Conservation (phyloP, 2,797 vertebrate species). For the Eospalax fontanierii region DNA sequence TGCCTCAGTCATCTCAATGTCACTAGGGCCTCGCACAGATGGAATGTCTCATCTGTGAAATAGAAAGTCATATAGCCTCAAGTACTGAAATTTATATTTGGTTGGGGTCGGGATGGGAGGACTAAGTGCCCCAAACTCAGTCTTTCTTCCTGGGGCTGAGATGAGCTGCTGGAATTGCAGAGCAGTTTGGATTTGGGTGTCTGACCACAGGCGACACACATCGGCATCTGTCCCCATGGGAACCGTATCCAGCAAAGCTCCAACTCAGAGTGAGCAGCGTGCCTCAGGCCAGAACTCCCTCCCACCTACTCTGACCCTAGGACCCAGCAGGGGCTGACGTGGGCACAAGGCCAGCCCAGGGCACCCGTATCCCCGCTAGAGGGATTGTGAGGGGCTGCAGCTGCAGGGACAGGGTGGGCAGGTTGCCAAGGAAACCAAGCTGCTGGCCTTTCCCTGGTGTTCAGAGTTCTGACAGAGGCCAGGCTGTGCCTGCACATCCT, state of each 20-base stretch:
- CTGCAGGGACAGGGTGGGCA: conserved; percentile 66
- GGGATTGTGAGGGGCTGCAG: conserved; percentile 39
- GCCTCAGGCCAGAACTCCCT: conserved; percentile 43
- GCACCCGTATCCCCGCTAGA: not conserved
- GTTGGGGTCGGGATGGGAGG: no score
- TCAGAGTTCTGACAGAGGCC: conserved; percentile 59
- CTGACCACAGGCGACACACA: conserved; percentile 46
- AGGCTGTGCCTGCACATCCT: not conserved
- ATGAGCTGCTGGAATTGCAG: not conserved
- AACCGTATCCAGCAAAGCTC: conserved; percentile 60
- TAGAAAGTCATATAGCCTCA: not conserved
- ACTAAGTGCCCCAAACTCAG: not conserved
- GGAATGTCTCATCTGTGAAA: not conserved
- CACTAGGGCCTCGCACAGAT: not conserved
- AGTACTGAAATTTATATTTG: not conserved
- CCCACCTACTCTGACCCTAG: not conserved
- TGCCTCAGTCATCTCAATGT: not conserved
- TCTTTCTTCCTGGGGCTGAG: not conserved
- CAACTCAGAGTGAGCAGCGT: conserved; percentile 39
- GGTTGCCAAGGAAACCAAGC: conserved; percentile 78
- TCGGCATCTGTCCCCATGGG: conserved; percentile 80
- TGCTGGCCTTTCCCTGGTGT: conserved; percentile 43
- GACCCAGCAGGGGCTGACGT: not conserved
- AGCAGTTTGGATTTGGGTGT: not conserved
- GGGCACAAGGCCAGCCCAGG: conserved; percentile 11